Conservation (phyloP, 2,113 vertebrate genomes). For the Ptilonorhynchus violaceus region DNA sequence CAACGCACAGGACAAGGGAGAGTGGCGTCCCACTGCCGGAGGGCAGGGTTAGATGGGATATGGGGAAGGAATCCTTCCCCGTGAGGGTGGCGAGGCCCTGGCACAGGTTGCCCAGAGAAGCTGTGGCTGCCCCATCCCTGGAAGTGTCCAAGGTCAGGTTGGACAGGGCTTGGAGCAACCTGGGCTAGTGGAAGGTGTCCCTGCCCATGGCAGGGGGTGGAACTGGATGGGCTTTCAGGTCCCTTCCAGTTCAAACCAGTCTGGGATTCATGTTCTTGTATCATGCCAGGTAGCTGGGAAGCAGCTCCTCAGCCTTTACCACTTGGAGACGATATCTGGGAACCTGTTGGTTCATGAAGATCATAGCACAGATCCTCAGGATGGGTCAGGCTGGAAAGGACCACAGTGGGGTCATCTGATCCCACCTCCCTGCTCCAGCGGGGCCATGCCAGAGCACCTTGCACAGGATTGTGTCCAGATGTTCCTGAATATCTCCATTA, state of each 20-base stretch:
- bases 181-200: accelerated
- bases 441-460: neutral
- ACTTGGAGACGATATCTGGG: accelerated
- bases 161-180: accelerated
- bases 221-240: neutral
- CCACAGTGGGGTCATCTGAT: neutral
- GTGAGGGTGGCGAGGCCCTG: neutral
- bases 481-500: accelerated
- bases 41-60: accelerated
- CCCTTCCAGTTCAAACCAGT: neutral
- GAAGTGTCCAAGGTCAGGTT: accelerated
- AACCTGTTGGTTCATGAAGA: accelerated
- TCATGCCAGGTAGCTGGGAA: accelerated
- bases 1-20: too few relatives aligned
- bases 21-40: neutral
- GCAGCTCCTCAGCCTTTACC: neutral
- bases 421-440: neutral
- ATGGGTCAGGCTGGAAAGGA: neutral
- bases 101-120: neutral
- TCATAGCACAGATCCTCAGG: neutral
- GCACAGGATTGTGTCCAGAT: neutral
- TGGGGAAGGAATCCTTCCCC: accelerated
- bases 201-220: neutral
- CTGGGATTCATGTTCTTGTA: neutral
- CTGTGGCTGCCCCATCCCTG: neutral